Conservation (phyloP, 2,113 vertebrate genomes). For the Anser brachyrhynchus region DNA sequence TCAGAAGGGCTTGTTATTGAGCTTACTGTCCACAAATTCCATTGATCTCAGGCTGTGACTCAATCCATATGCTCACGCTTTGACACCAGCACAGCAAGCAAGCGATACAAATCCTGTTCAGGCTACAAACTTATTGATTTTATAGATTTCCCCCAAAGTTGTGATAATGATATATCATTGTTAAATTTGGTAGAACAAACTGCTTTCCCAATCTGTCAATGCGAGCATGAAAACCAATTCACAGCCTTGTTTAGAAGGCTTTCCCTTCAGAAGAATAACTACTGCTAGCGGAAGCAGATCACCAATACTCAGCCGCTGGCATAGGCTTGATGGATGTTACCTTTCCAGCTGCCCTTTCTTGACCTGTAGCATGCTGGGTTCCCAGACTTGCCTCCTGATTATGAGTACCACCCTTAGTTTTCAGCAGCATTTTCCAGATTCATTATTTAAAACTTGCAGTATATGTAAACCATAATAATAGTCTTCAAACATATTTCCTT, state of each 20-base stretch:
- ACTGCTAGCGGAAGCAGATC: slow-evolving; percentile 72
- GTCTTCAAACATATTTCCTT: slow-evolving; percentile 75
- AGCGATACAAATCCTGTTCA: slow-evolving; percentile 99
- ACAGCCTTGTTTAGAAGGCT: slow-evolving; percentile 81
- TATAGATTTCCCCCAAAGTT: slow-evolving; percentile 99
- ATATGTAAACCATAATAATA: slow-evolving; percentile 67
- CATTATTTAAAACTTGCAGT: slow-evolving; percentile 74
- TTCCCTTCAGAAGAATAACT: slow-evolving; percentile 77
- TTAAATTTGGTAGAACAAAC: slow-evolving; percentile 99
- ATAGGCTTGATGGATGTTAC: slow-evolving; percentile 69
- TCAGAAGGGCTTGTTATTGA: slow-evolving; percentile 99
- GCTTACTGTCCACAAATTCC: slow-evolving; percentile 99
- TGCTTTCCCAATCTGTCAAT: slow-evolving; percentile 98
- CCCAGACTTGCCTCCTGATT: slow-evolving; percentile 57
- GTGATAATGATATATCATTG: slow-evolving; percentile 99
- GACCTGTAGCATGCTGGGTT: slow-evolving; percentile 60
- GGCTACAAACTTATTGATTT: slow-evolving; percentile 98
- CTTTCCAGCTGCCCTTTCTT: slow-evolving; percentile 68
- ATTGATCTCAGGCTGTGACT: slow-evolving; percentile 98
- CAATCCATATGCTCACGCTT: slow-evolving; percentile 96
- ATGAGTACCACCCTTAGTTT: slow-evolving; percentile 58
- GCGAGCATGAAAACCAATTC: slow-evolving; percentile 86
- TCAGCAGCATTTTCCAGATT: slow-evolving; percentile 56
- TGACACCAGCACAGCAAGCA: slow-evolving; percentile 95
- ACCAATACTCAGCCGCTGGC: slow-evolving; percentile 65